Evolutionary conservation across 2,113 vertebrate genomes (phyloP), one percentile per base, ranked within the genome.

Genomic region (Sorex fumeus): DNA sequence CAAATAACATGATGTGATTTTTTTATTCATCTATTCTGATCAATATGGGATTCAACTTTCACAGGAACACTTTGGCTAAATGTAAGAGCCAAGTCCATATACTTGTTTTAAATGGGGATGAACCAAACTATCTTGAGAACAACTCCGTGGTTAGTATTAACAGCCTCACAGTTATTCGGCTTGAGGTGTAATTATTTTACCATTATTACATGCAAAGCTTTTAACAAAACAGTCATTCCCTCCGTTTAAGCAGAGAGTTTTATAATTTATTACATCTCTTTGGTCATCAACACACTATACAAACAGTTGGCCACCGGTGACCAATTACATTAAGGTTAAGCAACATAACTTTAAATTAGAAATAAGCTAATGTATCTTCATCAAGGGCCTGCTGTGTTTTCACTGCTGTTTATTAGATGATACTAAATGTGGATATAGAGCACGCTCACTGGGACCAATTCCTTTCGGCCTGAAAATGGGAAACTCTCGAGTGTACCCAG

Each of bases 311-410:
- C 98, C 98, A 99, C 98, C 88, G 87, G 99, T 99, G 98, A 98
- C 98, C 98, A 99, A 99, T 99, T 99, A 99, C 98, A 97, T 96
- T 96, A 96, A 98, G 97, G 98, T 97, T 98, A 98, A 98, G 98
- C 98, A 98, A 97, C 96, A 97, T 98, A 98, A 97, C 97, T 97
- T 97, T 96, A 97, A 97, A 97, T 98, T 98, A 98, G 97, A 97
- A 98, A 97, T 98, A 98, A 98, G 97, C 97, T 98, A 98, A 98
- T 98, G 97, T 96, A 93, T 97, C 97, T 98, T 98, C 97, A 98
- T 98, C 98, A 98, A 97, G 97, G 97, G 95, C 97, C 97, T 97
- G 97, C 97, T 97, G 95, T 98, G 98, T 98, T 98, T 98, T 97
- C 96, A 96, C 97, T 85, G 94, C 98, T 98, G 98, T 98, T 98